Base-by-base conservation (phyloP, 2,797 vertebrate genomes). In the Phyllotis vaccarum region DNA sequence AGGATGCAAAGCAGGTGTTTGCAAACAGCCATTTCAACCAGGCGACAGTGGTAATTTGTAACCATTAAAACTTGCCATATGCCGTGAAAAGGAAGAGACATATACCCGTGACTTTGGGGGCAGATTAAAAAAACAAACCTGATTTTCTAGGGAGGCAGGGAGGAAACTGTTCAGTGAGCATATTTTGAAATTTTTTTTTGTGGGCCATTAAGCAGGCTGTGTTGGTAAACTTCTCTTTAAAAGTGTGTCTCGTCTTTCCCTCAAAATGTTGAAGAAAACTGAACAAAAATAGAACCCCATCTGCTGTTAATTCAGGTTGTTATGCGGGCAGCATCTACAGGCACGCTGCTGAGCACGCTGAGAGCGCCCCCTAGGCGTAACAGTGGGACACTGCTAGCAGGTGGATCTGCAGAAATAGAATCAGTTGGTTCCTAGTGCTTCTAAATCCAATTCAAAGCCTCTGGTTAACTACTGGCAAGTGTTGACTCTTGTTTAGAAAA, bases 311-410 rank as follows among this genome's bases (percentile, higher is more conserved):
- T 96, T 93, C 37, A 19, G 0, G 93, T 49, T 22, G 0, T 95
- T 60, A 78, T n/a, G 58, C 64, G 17, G 66, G 75, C 56, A 80
- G 72, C 87, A 0, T 92, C 68, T 24, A 79, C 70, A 37, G 43
- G 90, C 54, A 1, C 75, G 97, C 88, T 83, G 88, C 93, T 66
- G 76, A 92, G 97, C 97, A 98, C 98, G 98, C 97, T 95, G 92
- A 99, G 98, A 98, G 99, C 99, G 99, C 99, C 99, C 99, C 99
- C 99, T 99, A 99, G 99, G 99, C 98, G 97, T 93, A 82, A 96
- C 94, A 90, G 86, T 90, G 31, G 96, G 98, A 87, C 98, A 99
- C 97, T 97, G 98, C 99, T 99, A 96, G 97, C 99, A 99, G 96
- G 97, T 94, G 78, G 60, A 34, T 74, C 40, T 75, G 72, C 3